Percentiles rank a stretch among this genome's conserved stretches.
Evolutionary conservation across 2,113 vertebrate genomes (phyloP).

Genomic region (Heterochromis multidens): DNA sequence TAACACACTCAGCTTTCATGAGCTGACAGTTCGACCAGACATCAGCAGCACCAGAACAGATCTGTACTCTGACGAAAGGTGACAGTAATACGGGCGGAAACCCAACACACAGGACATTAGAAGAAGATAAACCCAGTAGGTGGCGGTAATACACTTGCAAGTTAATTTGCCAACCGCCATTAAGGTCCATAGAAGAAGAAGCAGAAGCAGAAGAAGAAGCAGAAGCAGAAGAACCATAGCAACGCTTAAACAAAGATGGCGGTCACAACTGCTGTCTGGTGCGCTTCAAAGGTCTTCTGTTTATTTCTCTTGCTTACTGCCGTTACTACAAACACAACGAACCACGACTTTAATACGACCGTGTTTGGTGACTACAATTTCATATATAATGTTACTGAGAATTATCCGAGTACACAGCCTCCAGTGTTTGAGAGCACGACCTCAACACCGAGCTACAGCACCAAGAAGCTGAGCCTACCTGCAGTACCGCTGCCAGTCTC

Average conservation of each 20-base stretch:
- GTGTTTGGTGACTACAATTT: neutral
- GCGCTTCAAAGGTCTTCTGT: neutral
- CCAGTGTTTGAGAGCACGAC: neutral
- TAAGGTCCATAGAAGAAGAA: fast-evolving
- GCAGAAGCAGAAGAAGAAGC: neutral
- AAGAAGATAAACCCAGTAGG: neutral
- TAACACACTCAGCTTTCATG: neutral
- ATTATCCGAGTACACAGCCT: neutral
- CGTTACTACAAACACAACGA: neutral
- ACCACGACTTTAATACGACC: neutral
- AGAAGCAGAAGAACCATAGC: slow-evolving; percentile 46
- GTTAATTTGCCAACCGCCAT: neutral
- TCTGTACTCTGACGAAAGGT: neutral
- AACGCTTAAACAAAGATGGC: slow-evolving; percentile 58
- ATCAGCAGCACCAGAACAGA: neutral
- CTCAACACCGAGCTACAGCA: neutral
- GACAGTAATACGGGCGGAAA: neutral
- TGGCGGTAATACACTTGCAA: neutral
- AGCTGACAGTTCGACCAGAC: neutral
- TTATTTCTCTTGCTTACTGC: neutral
- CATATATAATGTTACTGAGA: neutral
- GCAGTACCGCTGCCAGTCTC: slow-evolving; percentile 21
- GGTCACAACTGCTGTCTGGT: fast-evolving
- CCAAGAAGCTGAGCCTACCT: neutral
- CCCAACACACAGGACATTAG: neutral